These are phyloP conservation scores for Melanotaenia pygmaea DNA, from an alignment of 2,797 vertebrate species.

Conservation along the genomic window DNA sequence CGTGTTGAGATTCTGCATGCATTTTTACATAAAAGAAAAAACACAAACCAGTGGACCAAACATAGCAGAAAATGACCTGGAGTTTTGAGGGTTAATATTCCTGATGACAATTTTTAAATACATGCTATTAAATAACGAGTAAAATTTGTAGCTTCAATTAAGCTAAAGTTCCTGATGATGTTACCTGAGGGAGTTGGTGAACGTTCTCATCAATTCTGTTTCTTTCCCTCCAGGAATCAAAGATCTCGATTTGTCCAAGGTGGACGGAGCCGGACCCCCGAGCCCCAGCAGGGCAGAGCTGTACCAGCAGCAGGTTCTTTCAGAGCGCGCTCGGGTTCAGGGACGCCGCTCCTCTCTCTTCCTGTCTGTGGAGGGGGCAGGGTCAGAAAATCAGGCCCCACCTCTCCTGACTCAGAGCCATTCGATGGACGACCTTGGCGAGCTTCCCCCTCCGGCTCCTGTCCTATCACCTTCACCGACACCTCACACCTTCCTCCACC, in stretches of 20 bases:
- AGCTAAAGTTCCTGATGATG: too few relatives aligned
- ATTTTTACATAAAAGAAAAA: too few relatives aligned
- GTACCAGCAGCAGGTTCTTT: conserved; percentile 86
- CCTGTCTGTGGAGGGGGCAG: conserved; percentile 93
- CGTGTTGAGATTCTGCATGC: too few relatives aligned
- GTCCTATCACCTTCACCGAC: conserved; percentile 91
- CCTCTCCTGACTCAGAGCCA: conserved; percentile 94
- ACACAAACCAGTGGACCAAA: too few relatives aligned
- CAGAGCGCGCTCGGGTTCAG: conserved; percentile 85
- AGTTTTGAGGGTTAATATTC: too few relatives aligned
- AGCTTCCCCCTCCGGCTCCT: conserved; percentile 90
- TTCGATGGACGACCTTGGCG: conserved; percentile 94
- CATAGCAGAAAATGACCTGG: too few relatives aligned
- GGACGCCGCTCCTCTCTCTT: conserved; percentile 93
- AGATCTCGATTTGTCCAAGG: conserved; percentile 65
- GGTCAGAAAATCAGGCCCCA: conserved; percentile 85
- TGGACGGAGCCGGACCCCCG: conserved; percentile 77
- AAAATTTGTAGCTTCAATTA: too few relatives aligned
- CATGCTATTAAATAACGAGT: too few relatives aligned
- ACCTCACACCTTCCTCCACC: conserved; percentile 95
- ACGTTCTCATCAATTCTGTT: background rate
- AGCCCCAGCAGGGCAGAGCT: conserved; percentile 89
- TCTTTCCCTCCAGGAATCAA: conserved; percentile 55
- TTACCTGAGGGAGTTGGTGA: too few relatives aligned
- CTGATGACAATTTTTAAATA: too few relatives aligned